Evolutionary conservation across 2,888 invertebrate species (phyloP).

Genomic region (Drosophila bunnanda): DNA sequence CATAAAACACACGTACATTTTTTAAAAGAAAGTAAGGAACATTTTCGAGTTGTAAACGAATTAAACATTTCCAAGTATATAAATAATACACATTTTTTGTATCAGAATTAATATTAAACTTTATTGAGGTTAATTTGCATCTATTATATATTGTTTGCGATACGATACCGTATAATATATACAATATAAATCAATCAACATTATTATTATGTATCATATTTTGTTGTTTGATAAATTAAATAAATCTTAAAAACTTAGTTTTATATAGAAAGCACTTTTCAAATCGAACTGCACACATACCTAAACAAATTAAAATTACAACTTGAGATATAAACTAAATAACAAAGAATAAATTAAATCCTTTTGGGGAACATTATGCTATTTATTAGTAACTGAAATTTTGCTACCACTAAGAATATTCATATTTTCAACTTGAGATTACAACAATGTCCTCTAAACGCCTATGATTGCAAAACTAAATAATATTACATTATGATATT

Average conservation of each 20-base stretch:
- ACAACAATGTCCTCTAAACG: conserved; percentile 13
- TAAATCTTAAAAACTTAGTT: conserved; percentile 33
- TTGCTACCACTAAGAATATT: not conserved
- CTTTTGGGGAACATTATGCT: not conserved
- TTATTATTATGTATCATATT: conserved; percentile 26
- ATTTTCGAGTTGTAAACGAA: too few relatives aligned
- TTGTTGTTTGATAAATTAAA: conserved; percentile 12
- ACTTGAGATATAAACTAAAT: conserved; percentile 30
- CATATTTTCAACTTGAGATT: conserved; percentile 15
- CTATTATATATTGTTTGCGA: conserved; percentile 43
- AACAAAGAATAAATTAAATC: conserved; percentile 20
- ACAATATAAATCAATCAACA: conserved; percentile 45
- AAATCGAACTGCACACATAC: conserved; percentile 5
- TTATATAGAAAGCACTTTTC: conserved; percentile 41
- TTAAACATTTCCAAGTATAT: not conserved
- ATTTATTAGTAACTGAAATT: conserved; percentile 7
- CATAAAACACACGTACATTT: too few relatives aligned
- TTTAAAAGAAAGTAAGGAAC: too few relatives aligned
- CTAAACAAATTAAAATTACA: conserved; percentile 18
- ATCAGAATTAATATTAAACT: conserved; percentile 44
- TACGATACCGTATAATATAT: conserved; percentile 46
- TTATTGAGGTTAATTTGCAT: conserved; percentile 56
- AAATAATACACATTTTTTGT: not conserved
- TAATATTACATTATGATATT: conserved; percentile 12
- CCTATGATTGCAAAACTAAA: conserved; percentile 10